Evolutionary conservation across 2,113 vertebrate species (phyloP).

Genomic region (Aphelocoma coerulescens): DNA sequence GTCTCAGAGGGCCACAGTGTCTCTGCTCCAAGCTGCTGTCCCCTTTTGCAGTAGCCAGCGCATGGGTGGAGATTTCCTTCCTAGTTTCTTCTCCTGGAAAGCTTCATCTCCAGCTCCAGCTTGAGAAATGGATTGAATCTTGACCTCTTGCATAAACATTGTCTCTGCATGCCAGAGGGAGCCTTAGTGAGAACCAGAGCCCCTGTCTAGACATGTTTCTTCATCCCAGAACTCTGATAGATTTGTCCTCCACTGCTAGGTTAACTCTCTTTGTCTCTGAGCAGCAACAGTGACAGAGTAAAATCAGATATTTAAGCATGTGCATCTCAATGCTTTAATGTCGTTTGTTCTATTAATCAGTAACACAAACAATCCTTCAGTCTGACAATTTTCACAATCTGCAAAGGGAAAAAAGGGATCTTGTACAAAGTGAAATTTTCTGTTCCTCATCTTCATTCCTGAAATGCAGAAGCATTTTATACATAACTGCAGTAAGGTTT

Average conservation of each 20-base stretch:
- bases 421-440: background rate
- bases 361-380: background rate
- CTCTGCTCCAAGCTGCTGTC: slow-evolving; percentile 51
- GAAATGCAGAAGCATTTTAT: background rate
- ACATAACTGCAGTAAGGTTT: background rate
- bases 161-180: slow-evolving; percentile 51
- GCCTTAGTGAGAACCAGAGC: background rate
- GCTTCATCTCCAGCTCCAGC: slow-evolving; percentile 55
- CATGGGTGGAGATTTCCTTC: slow-evolving; percentile 72
- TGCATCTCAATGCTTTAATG: background rate
- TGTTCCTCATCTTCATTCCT: background rate
- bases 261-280: background rate
- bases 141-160: slow-evolving; percentile 65
- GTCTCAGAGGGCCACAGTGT: slow-evolving; percentile 62
- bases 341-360: background rate
- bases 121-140: slow-evolving; percentile 54
- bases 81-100: slow-evolving; percentile 57
- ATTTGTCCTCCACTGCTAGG: background rate
- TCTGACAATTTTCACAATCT: background rate
- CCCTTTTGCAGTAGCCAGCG: background rate
- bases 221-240: background rate
- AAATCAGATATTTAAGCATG: background rate
- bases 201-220: slow-evolving; percentile 48
- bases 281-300: background rate
- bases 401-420: background rate